Evolutionary conservation across 2,888 invertebrate species (phyloP), one percentile per base, ranked within the genome.

Genomic region (Drosophila formosana): DNA sequence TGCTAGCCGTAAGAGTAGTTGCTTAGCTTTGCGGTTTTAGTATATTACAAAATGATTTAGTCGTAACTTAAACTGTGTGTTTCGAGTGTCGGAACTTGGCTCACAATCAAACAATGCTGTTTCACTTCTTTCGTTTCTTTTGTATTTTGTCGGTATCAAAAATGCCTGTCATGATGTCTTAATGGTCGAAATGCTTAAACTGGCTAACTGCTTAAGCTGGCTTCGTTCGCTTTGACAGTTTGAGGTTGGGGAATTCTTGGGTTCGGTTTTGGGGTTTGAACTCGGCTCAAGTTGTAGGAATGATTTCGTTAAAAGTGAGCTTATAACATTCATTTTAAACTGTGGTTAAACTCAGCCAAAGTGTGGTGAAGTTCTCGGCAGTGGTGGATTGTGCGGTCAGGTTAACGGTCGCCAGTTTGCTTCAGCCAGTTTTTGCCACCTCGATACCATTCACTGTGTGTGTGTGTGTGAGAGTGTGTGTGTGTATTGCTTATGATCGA

Each of bases 31-130:
- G 64, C 57, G 49, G 61, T 62, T 74, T 78, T 85, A 85, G 80
- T 88, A 88, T 83, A 80, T 88, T 88, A 83, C 88, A 88, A 77
- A 88, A 75, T 80, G 73, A 83, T 80, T 80, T 67, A 74, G 80
- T 76, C 67, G 67, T 68, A 57, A 57, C 32, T 56, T 56, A 63
- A 63, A 63, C 30, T 39, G 66, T 85, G 51, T 46, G 46, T 56
- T 25, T 56, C 46, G 53, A 74, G 66, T 87, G 52, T 51, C 60
- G 86, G 81, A 88, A 85, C 85, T 83, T 78, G 71, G 76, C 86
- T 88, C 85, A 88, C 84, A 85, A 85, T 85, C 81, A 86, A 85
- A 88, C 73, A 82, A 83, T 83, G 71, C 64, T 73, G 61, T 80
- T 88, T 79, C 56, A 37, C 37, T 37, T 37, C 7, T 7, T 34